phyloP scores from a whole-genome alignment of 2,888 invertebrate genomes.

The Tubulanus polymorphus region DNA sequence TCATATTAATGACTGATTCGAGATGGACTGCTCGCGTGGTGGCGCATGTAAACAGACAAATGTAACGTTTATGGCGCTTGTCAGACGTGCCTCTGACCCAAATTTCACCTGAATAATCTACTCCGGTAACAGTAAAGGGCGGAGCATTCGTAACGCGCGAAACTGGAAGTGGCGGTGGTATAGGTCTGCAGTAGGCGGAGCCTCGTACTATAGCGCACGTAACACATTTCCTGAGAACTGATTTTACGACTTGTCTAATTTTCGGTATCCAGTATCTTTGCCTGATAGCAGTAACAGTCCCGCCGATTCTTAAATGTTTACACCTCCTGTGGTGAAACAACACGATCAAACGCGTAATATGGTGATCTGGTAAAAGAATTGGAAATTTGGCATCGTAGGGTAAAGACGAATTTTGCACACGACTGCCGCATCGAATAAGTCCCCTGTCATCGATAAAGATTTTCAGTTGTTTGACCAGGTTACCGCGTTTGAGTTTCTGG shows the following conservation, averaged over 20 bases:
- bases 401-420: background rate
- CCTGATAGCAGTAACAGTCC: slow-evolving; percentile 13
- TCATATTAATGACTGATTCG: slow-evolving; percentile 14
- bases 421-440: background rate
- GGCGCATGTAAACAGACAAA: slow-evolving; percentile 19
- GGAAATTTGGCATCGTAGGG: background rate
- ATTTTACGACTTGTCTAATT: slow-evolving; percentile 5
- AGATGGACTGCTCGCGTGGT: slow-evolving; percentile 19
- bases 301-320: background rate
- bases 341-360: background rate
- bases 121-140: slow-evolving; percentile 20
- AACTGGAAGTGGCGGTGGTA: slow-evolving; percentile 1
- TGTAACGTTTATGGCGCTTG: slow-evolving; percentile 15
- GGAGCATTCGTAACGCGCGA: slow-evolving; percentile 1
- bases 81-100: slow-evolving; percentile 5
- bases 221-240: slow-evolving; percentile 12
- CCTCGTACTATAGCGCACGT: slow-evolving; percentile 13
- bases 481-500: background rate
- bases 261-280: slow-evolving; percentile 18
- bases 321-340: background rate
- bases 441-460: background rate
- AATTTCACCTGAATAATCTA: slow-evolving; percentile 16
- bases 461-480: background rate
- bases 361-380: background rate
- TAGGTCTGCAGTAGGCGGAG: background rate